A percentile compares a stretch with the other conserved stretches of the same genome.
phyloP scores from a whole-genome alignment of 2,888 invertebrate genomes.

The Nebria brevicollis region DNA sequence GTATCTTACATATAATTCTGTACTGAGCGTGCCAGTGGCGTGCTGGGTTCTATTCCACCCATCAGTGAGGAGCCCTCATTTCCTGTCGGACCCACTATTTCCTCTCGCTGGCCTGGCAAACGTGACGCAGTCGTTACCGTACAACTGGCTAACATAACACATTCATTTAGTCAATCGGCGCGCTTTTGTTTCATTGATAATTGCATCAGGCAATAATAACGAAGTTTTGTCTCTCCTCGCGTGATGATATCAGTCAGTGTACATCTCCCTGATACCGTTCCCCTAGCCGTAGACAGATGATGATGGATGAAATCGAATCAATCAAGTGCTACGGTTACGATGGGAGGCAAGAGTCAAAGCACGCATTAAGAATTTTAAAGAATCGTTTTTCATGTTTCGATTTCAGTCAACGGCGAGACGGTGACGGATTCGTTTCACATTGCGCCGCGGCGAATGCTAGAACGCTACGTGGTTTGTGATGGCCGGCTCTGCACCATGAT shows the following conservation, averaged over 20 bases:
- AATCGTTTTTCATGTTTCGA: not conserved
- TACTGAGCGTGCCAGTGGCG: conserved; percentile 34
- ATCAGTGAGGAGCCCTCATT: not conserved
- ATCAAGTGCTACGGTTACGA: not conserved
- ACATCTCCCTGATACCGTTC: not conserved
- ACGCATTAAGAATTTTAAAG: not conserved
- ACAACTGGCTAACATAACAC: not conserved
- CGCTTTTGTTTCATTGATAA: not conserved
- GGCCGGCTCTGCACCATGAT: conserved; percentile 9
- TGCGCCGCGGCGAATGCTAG: not conserved
- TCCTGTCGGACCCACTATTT: conserved; percentile 1
- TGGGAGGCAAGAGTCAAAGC: not conserved
- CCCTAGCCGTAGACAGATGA: not conserved
- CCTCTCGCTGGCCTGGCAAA: not conserved
- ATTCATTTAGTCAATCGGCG: conserved; percentile 1
- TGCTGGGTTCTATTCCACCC: conserved; percentile 20
- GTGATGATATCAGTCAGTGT: conserved; percentile 11
- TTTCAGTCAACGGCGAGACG: not conserved
- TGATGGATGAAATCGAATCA: not conserved
- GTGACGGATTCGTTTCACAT: not conserved
- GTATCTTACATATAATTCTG: conserved; percentile 41
- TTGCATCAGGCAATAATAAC: not conserved
- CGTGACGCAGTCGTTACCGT: not conserved
- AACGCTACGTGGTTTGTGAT: not conserved
- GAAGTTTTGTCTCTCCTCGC: conserved; percentile 8